Conservation (phyloP, 2,113 vertebrate species). For the Alexandromys fortis region DNA sequence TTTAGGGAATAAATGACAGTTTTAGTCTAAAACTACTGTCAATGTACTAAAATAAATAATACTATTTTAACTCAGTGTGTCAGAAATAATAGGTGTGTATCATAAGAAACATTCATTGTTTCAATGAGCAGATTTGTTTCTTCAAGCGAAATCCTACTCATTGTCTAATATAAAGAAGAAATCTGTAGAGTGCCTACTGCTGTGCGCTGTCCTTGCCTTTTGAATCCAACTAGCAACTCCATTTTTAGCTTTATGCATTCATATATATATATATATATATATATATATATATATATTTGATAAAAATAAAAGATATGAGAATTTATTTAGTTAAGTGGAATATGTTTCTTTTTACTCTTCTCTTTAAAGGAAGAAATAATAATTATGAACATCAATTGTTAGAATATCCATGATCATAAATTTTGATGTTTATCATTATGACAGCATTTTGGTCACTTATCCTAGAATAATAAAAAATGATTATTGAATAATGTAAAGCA, state of each 20-base stretch:
- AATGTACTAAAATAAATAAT: slow-evolving; percentile 85
- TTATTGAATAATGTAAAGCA: not conserved
- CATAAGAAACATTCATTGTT: slow-evolving; percentile 85
- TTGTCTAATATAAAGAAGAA: slow-evolving; percentile 84
- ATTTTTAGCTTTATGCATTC: slow-evolving; percentile 74
- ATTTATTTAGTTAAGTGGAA: not conserved
- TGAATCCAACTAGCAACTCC: slow-evolving; percentile 78
- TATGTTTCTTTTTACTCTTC: not conserved
- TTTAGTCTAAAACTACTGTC: slow-evolving; percentile 84
- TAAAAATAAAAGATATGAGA: slow-evolving; percentile 6
- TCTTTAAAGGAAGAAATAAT: not conserved
- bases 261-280: slow-evolving; percentile 38
- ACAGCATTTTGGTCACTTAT: not conserved
- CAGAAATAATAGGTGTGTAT: slow-evolving; percentile 85
- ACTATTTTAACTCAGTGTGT: slow-evolving; percentile 85
- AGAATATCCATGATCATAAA: not conserved
- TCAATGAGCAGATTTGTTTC: slow-evolving; percentile 86
- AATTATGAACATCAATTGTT: not conserved
- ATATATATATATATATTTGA: not conserved
- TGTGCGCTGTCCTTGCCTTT: slow-evolving; percentile 73
- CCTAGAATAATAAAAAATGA: not conserved
- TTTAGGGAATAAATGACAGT: slow-evolving; percentile 82
- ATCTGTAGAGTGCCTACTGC: slow-evolving; percentile 82
- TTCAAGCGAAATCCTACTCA: slow-evolving; percentile 85
- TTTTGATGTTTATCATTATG: slow-evolving; percentile 28